Conservation (phyloP, 2,797 vertebrate species). For the Uromys caudimaculatus region DNA sequence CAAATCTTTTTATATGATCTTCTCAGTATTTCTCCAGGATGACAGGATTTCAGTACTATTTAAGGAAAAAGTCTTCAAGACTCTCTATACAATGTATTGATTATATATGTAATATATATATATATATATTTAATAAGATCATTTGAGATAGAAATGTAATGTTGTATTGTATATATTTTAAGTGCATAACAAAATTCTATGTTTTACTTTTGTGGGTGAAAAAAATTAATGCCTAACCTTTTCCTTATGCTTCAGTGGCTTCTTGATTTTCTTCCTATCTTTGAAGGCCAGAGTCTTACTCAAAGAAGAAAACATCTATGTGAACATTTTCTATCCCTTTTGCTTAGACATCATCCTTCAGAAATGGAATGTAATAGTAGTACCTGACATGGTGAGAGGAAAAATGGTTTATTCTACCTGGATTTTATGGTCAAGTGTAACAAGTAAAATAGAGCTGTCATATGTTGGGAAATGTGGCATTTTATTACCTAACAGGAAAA, state of each 20-base stretch:
- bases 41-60: not conserved
- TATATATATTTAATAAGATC: not conserved
- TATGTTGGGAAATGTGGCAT: not conserved
- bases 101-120: not conserved
- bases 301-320: not conserved
- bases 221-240: slow-evolving; percentile 10
- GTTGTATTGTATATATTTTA: not conserved
- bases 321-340: not conserved
- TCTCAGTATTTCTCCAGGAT: slow-evolving; percentile 4
- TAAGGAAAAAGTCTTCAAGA: not conserved
- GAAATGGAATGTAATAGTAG: not conserved
- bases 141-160: slow-evolving; percentile 21
- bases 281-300: not conserved
- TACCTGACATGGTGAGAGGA: not conserved
- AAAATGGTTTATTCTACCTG: slow-evolving; percentile 13
- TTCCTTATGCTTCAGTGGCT: not conserved
- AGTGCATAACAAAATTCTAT: not conserved
- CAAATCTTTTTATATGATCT: not conserved
- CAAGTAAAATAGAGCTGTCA: not conserved
- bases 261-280: not conserved
- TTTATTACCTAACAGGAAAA: slow-evolving; percentile 40
- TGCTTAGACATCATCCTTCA: not conserved
- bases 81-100: not conserved
- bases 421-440: slow-evolving; percentile 16
- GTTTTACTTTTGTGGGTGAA: not conserved